Conservation (phyloP, 2,797 vertebrate genomes). For the Botia almorhae region DNA sequence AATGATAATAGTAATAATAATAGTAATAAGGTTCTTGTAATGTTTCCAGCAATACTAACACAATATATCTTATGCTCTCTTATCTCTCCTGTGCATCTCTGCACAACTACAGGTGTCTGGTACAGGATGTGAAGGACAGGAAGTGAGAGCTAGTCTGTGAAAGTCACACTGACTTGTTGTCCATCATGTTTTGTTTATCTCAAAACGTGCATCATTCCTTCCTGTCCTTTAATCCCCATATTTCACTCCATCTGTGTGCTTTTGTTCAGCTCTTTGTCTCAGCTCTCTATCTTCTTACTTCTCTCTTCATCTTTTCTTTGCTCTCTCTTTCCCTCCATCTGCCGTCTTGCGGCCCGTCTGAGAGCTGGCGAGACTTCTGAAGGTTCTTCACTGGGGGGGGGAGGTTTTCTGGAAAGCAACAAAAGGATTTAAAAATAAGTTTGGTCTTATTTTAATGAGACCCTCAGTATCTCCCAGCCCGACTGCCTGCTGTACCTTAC, state of each 20-base stretch:
- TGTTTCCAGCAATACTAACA: no score
- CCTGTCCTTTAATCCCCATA: constrained; percentile 51
- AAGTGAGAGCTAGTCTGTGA: neutral
- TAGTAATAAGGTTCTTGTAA: no score
- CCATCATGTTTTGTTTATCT: neutral
- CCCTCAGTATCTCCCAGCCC: constrained; percentile 29
- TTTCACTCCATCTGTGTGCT: constrained; percentile 25
- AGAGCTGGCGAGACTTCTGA: constrained; percentile 50
- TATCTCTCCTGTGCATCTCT: neutral
- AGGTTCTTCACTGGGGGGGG: constrained; percentile 46
- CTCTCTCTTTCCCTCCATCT: constrained; percentile 56
- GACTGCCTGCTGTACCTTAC: constrained; percentile 14
- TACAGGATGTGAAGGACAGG: neutral
- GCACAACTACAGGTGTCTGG: neutral
- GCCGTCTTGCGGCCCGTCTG: constrained; percentile 51
- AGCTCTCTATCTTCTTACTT: constrained; percentile 40
- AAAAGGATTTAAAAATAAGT: constrained; percentile 67
- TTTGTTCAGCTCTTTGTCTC: constrained; percentile 50
- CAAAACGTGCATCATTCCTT: constrained; percentile 37
- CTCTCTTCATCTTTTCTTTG: constrained; percentile 48
- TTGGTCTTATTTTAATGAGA: constrained; percentile 51
- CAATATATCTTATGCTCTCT: no score
- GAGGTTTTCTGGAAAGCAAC: constrained; percentile 68
- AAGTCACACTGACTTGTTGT: neutral
- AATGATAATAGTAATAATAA: no score